phyloP scores from a whole-genome alignment of 2,797 vertebrate genomes.

The Mycteria americana region DNA sequence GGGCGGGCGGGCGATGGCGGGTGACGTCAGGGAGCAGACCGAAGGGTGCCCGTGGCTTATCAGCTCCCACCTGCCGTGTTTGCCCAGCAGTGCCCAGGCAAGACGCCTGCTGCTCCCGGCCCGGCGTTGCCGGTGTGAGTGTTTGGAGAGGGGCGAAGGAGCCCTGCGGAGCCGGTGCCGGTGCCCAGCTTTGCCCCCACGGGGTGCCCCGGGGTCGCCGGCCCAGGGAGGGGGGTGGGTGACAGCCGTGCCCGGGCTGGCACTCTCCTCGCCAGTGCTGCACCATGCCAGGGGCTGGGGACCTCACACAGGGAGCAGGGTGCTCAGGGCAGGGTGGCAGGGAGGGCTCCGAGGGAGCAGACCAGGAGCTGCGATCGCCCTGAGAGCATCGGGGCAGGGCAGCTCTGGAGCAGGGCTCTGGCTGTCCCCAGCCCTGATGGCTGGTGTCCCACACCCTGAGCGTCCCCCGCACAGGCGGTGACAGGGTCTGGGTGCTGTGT shows the following conservation, averaged over 20 bases:
- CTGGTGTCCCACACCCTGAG: accelerated
- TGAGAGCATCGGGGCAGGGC: background rate
- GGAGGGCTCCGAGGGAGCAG: accelerated
- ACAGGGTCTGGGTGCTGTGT: background rate
- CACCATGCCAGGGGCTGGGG: background rate
- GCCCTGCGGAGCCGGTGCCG: background rate
- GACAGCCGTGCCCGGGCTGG: background rate
- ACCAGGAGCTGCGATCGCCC: accelerated
- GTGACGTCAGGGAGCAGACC: background rate
- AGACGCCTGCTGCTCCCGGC: background rate
- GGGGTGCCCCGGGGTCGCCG: background rate
- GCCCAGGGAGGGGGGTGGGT: background rate
- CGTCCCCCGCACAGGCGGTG: background rate
- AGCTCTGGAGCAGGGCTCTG: background rate
- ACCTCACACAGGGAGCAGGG: background rate
- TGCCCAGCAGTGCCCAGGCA: background rate
- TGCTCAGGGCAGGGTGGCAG: background rate
- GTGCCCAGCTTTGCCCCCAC: background rate
- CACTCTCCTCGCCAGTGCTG: accelerated
- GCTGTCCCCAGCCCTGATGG: background rate
- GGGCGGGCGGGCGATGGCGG: background rate
- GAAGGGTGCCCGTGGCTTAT: background rate
- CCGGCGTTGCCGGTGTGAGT: accelerated
- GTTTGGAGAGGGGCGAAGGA: background rate
- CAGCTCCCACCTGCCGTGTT: background rate